These are phyloP conservation scores for Lophius americanus DNA, from an alignment of 2,797 vertebrate species.

Conservation along the genomic window DNA sequence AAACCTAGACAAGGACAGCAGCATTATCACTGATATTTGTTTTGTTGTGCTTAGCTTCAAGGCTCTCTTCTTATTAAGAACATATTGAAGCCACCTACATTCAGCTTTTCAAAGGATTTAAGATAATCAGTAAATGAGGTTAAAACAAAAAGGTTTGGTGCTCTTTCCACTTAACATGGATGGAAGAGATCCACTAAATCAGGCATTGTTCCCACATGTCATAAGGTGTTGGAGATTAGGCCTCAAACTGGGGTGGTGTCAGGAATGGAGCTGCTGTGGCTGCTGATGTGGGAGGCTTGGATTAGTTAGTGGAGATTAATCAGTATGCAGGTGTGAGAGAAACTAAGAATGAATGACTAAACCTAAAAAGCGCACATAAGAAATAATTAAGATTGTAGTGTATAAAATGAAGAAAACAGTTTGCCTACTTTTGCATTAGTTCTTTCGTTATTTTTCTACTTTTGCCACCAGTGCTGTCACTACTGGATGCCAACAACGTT, in stretches of 20 bases:
- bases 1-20: slow-evolving; percentile 26
- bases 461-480: background rate
- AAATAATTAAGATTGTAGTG: slow-evolving; percentile 6
- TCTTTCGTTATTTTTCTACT: background rate
- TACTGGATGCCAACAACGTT: background rate
- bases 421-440: slow-evolving; percentile 1
- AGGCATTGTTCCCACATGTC: slow-evolving; percentile 57
- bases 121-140: slow-evolving; percentile 20
- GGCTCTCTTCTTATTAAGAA: slow-evolving; percentile 22
- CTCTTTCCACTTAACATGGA: slow-evolving; percentile 33
- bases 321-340: slow-evolving; percentile 64
- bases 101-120: slow-evolving; percentile 31
- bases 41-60: slow-evolving; percentile 31
- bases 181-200: slow-evolving; percentile 58
- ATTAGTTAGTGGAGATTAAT: slow-evolving; percentile 64
- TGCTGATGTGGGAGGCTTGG: slow-evolving; percentile 59
- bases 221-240: slow-evolving; percentile 43
- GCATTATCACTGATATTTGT: slow-evolving; percentile 22
- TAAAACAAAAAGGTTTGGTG: slow-evolving; percentile 40
- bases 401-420: background rate
- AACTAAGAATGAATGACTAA: slow-evolving; percentile 14
- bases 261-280: slow-evolving; percentile 68
- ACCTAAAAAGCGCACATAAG: slow-evolving; percentile 30
- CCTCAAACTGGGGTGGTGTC: slow-evolving; percentile 64
- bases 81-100: slow-evolving; percentile 35